phyloP scores from a whole-genome alignment of 2,888 invertebrate species.

The Nomada flava region DNA sequence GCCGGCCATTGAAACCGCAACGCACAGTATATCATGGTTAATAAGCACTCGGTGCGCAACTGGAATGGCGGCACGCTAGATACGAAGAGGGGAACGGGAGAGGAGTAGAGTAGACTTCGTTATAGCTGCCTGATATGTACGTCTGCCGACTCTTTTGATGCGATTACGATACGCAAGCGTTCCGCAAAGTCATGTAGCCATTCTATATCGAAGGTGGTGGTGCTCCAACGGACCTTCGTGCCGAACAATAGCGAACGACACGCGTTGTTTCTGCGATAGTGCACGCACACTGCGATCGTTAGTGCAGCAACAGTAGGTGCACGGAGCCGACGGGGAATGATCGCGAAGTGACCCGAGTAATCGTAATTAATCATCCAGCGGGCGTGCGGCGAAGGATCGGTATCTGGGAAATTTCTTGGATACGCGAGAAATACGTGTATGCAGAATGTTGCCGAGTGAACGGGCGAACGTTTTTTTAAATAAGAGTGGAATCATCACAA shows the following conservation, averaged over 20 bases:
- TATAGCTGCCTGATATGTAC: conserved; percentile 43
- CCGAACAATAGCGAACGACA: conserved; percentile 61
- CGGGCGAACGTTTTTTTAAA: background rate
- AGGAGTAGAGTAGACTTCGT: conserved; percentile 47
- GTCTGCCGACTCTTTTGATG: conserved; percentile 55
- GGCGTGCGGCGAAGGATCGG: conserved; percentile 31
- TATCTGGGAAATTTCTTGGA: conserved; percentile 42
- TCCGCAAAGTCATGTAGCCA: conserved; percentile 69
- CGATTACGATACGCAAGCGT: conserved; percentile 69
- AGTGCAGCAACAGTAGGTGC: background rate
- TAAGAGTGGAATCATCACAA: too few species aligned
- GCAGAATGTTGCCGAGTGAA: background rate
- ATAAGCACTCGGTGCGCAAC: conserved; percentile 67
- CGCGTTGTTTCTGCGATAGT: conserved; percentile 11
- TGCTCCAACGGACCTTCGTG: conserved; percentile 32
- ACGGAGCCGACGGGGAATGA: conserved; percentile 45
- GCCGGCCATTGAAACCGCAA: conserved; percentile 71
- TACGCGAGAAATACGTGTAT: conserved; percentile 13
- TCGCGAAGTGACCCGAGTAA: conserved; percentile 69
- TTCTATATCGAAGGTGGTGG: conserved; percentile 59
- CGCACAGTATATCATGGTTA: conserved; percentile 75
- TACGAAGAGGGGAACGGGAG: background rate
- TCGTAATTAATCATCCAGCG: conserved; percentile 76
- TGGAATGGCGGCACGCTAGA: conserved; percentile 21
- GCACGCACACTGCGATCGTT: conserved; percentile 1